Conservation (phyloP, 2,888 invertebrate species). For the Aphidius colemani region DNA sequence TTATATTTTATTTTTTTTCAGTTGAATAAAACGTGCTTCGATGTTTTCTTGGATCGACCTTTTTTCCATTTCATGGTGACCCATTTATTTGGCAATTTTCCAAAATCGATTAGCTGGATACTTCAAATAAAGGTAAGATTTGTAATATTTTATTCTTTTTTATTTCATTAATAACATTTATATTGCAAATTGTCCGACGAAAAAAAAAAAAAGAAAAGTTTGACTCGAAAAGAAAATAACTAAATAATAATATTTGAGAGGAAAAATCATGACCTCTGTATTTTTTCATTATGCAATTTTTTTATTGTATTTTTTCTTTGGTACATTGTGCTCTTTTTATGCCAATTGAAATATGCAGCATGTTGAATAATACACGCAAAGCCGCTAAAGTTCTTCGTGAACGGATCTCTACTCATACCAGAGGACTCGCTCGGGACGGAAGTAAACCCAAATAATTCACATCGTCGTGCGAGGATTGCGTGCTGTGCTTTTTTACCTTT, state of each 20-base stretch:
- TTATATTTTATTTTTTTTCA: too few species aligned
- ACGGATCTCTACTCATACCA: slow-evolving; percentile 40
- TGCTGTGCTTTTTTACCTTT: slow-evolving; percentile 22
- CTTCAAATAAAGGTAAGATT: not conserved
- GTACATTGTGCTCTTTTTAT: too few species aligned
- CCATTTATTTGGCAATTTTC: slow-evolving; percentile 21
- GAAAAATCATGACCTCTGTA: too few species aligned
- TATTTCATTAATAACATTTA: not conserved
- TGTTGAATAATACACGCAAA: slow-evolving; percentile 45
- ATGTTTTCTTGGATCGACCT: not conserved
- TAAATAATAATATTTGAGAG: too few species aligned
- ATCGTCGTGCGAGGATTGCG: slow-evolving; percentile 28
- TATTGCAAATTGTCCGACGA: too few species aligned
- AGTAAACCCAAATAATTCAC: slow-evolving; percentile 30
- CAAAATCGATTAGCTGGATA: slow-evolving; percentile 23
- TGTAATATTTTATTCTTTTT: not conserved
- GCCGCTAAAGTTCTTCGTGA: slow-evolving; percentile 42
- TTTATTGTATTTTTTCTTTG: not conserved
- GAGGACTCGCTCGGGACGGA: slow-evolving; percentile 21
- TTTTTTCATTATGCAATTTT: not conserved
- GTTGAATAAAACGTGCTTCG: too few species aligned
- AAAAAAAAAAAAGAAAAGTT: too few species aligned
- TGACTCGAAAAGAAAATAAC: too few species aligned
- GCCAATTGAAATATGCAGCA: slow-evolving; percentile 45
- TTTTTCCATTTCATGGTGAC: slow-evolving; percentile 5